Base-by-base conservation (phyloP, 2,113 vertebrate genomes). In the Rousettus leschenaultii region DNA sequence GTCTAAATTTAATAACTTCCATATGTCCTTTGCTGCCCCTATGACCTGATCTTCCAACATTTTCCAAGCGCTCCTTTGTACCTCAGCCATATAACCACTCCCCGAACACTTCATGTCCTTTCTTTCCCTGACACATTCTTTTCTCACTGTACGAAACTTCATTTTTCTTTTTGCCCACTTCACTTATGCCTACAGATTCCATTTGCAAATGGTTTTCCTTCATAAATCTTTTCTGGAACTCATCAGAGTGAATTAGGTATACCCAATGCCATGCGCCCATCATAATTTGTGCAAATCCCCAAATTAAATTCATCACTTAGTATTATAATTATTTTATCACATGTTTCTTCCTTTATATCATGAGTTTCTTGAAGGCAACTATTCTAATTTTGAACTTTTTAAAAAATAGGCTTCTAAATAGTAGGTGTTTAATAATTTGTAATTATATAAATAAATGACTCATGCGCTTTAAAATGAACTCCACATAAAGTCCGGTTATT, bases 311-410 rank as follows among this genome's bases (percentile, higher is more conserved):
- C 28, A 85, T 61, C 53, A 96, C 13, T 43, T 89, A 96, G 15
- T 63, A 19, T 63, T 95, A 7, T 33, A 48, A 59, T 79, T 75
- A 65, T 79, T 88, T 71, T 59, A 63, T 77, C 75, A 24, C 55
- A 91, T 51, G 43, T 93, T 38, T 96, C 28, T 70, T 74, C 43
- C 12, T 11, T 89, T 75, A 86, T 83, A 75, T 45, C 55, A 51
- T 95, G 65, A 51, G 45, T 77, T 97, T 16, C 66, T 77, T 75
- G 78, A 96, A 91, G 78, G 5, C 73, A 96, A 45, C n/a, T 77
- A 28, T 86, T 91, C 53, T 91, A 53, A 77, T 85, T 94, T 84
- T 88, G 45, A 63, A 63, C 28, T 63, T 30, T 30, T 63, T 14
- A 12, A 59, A 26, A 59, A 59, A 59, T 9, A 59, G 12, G 5